These are phyloP conservation scores for Perca fluviatilis DNA, from an alignment of 2,113 vertebrate genomes.

Conservation along the genomic window DNA sequence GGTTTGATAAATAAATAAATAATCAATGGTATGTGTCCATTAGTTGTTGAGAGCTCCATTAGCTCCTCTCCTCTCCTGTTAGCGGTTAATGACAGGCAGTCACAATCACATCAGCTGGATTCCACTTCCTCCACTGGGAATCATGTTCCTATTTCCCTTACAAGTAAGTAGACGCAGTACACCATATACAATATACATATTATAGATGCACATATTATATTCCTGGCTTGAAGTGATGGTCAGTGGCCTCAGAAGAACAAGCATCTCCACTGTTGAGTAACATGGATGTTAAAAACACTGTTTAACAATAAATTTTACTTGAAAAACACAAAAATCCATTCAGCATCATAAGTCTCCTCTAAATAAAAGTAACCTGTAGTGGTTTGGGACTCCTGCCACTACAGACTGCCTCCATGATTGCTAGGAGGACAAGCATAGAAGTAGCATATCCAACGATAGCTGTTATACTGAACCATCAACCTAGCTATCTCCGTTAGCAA, in stretches of 20 bases:
- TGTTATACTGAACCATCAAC: not conserved
- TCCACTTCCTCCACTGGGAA: conserved; percentile 84
- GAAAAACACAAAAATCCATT: not conserved
- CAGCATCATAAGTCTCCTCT: not conserved
- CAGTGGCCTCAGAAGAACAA: not conserved
- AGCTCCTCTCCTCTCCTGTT: conserved; percentile 77
- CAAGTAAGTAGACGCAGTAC: conserved; percentile 41
- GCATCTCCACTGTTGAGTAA: not conserved
- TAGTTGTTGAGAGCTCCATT: conserved; percentile 85
- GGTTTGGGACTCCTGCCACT: conserved; percentile 29
- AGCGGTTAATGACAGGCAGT: conserved; percentile 84
- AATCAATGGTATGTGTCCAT: conserved; percentile 84
- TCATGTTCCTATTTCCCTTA: conserved; percentile 60
- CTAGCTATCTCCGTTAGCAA: not conserved
- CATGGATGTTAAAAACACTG: not conserved
- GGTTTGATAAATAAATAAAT: conserved; percentile 84
- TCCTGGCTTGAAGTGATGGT: not conserved
- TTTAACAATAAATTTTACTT: not conserved
- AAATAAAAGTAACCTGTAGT: conserved; percentile 25
- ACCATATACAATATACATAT: conserved; percentile 37
- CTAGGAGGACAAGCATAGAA: not conserved
- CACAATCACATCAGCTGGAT: conserved; percentile 85
- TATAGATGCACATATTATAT: conserved; percentile 28
- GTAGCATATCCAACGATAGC: conserved; percentile 4
- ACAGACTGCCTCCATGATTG: conserved; percentile 41